These are phyloP conservation scores for Atta colombica DNA, from an alignment of 1,140 invertebrate species.

Conservation along the genomic window DNA sequence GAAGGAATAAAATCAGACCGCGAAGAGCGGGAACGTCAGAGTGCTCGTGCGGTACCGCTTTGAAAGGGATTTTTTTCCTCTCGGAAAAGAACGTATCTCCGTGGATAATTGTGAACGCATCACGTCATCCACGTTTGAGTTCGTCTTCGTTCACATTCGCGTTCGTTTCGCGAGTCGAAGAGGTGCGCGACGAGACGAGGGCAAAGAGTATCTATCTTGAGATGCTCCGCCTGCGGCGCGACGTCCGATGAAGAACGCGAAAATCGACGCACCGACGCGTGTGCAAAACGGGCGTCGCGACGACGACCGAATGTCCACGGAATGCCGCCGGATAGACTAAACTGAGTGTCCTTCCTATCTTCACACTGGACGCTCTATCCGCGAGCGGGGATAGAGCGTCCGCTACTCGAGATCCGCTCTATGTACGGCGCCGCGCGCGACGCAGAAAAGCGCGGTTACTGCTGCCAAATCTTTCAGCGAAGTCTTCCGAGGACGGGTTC, in stretches of 20 bases:
- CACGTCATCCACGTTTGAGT: neutral
- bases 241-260: neutral
- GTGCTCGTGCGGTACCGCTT: neutral
- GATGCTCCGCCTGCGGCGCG: constrained; percentile 27
- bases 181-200: neutral
- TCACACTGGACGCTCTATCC: constrained; percentile 43
- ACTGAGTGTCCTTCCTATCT: constrained; percentile 19
- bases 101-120: neutral
- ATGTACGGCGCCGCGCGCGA: constrained; percentile 72
- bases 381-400: constrained; percentile 11
- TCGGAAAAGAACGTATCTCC: neutral
- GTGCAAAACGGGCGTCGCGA: constrained; percentile 21
- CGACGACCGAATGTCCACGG: constrained; percentile 8
- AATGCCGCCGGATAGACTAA: constrained; percentile 4
- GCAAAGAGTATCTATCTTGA: constrained; percentile 56
- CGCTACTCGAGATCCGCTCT: constrained; percentile 21
- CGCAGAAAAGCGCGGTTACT: constrained; percentile 81
- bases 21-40: neutral
- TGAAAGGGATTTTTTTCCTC: neutral
- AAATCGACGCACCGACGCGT: constrained; percentile 21
- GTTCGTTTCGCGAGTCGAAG: constrained; percentile 6
- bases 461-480: constrained; percentile 83
- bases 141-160: neutral
- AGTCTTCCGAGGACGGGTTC: constrained; percentile 78
- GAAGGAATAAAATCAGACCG: neutral